A percentile compares a stretch with the other conserved stretches of the same genome.
Conservation (phyloP, 2,797 vertebrate genomes). For the Silurus lanzhouensis region DNA sequence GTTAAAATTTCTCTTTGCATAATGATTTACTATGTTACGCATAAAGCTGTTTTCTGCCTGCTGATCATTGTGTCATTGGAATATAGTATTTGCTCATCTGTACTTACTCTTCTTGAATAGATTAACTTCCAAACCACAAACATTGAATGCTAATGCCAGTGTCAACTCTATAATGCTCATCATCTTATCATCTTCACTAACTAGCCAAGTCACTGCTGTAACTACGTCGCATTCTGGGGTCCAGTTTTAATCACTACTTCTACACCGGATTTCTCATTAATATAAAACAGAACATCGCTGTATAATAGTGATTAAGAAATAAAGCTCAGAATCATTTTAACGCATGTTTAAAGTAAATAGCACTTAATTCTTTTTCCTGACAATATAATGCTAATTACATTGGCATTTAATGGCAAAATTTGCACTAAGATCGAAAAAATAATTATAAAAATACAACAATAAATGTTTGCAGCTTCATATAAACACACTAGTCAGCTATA, state of each 20-base stretch:
- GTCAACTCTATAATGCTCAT: background rate
- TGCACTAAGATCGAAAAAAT: no score
- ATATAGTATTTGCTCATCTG: background rate
- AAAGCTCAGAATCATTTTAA: background rate
- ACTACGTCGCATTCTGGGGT: background rate
- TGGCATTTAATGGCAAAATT: no score
- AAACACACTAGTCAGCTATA: no score
- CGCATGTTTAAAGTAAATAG: background rate
- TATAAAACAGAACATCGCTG: background rate
- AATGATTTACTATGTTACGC: background rate
- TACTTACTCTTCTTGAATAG: background rate
- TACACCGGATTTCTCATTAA: background rate
- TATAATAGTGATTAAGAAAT: background rate
- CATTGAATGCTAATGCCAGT: background rate
- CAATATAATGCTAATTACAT: background rate
- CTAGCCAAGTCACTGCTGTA: background rate
- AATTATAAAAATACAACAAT: no score
- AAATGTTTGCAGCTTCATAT: no score
- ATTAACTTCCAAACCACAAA: background rate
- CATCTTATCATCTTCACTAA: background rate
- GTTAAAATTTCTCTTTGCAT: background rate
- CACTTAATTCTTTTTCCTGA: background rate
- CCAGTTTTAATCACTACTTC: background rate
- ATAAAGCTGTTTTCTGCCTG: background rate
- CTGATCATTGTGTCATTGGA: background rate